Percentiles rank a stretch among this genome's conserved stretches.
These are phyloP conservation scores for Tubiluchus corallicola DNA, from an alignment of 2,888 invertebrate species.

Conservation along the genomic window DNA sequence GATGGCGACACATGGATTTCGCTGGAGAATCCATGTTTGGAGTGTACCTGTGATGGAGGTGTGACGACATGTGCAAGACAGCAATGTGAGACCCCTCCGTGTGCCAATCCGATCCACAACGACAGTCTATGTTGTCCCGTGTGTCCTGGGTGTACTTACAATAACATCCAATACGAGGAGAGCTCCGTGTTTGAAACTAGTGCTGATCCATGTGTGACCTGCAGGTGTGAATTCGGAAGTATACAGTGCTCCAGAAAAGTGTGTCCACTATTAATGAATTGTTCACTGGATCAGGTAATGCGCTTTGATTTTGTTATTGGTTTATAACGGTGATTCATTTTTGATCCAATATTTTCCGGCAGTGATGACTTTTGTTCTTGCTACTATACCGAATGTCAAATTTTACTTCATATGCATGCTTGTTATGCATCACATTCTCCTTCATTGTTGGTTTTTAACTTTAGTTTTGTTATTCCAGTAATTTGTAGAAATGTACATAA, in stretches of 20 bases:
- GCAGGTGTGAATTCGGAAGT: not conserved
- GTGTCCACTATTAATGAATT: not conserved
- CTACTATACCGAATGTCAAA: too few species aligned
- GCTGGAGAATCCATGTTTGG: conserved; percentile 60
- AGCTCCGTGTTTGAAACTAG: not conserved
- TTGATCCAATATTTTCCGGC: too few species aligned
- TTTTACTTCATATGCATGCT: too few species aligned
- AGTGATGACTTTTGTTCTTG: too few species aligned
- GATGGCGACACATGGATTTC: conserved; percentile 33
- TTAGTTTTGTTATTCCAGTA: too few species aligned
- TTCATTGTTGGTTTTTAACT: too few species aligned
- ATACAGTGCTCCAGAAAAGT: not conserved
- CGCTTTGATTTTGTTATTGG: not conserved
- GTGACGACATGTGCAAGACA: conserved; percentile 66
- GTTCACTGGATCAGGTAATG: not conserved
- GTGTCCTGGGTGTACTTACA: not conserved
- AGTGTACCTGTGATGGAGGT: conserved; percentile 67
- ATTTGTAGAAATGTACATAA: too few species aligned
- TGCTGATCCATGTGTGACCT: not conserved
- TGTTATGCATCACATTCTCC: too few species aligned
- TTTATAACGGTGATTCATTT: too few species aligned
- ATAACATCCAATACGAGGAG: not conserved
- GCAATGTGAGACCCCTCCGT: conserved; percentile 41
- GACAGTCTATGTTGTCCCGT: not conserved
- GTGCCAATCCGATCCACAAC: too few species aligned